phyloP scores from a whole-genome alignment of 1,140 invertebrate species.

The Calephelis nemesis region DNA sequence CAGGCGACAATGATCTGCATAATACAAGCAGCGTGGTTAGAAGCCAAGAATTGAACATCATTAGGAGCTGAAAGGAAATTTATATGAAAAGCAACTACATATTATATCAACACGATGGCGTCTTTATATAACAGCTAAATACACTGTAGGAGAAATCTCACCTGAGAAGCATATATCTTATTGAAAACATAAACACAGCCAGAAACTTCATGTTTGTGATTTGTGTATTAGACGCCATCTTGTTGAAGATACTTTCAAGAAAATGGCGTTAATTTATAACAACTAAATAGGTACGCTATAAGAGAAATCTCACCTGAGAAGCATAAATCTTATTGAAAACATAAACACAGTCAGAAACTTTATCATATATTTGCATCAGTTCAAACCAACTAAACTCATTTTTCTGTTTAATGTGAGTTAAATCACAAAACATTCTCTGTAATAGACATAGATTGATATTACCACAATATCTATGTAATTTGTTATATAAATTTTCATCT shows the following conservation, averaged over 20 bases:
- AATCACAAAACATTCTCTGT: slow-evolving; percentile 41
- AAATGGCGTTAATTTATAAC: background rate
- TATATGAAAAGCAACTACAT: too few relatives aligned
- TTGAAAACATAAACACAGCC: too few relatives aligned
- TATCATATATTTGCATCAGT: slow-evolving; percentile 66
- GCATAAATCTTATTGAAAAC: slow-evolving; percentile 58
- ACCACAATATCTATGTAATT: too few relatives aligned
- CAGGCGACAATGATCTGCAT: slow-evolving; percentile 50
- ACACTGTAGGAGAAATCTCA: background rate
- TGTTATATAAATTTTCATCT: too few relatives aligned
- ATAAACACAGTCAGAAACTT: slow-evolving; percentile 53
- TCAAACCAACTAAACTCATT: slow-evolving; percentile 55
- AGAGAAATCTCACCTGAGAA: slow-evolving; percentile 39
- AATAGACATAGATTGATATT: slow-evolving; percentile 28
- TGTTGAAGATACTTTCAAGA: background rate
- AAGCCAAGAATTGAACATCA: slow-evolving; percentile 55
- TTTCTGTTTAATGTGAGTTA: slow-evolving; percentile 23
- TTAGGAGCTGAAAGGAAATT: slow-evolving; percentile 45
- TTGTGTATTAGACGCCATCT: too few relatives aligned
- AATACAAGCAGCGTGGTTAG: slow-evolving; percentile 46
- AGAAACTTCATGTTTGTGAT: too few relatives aligned
- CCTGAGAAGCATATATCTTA: background rate
- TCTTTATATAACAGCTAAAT: background rate
- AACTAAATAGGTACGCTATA: background rate
- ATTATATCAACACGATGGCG: background rate